Evolutionary conservation across 2,113 vertebrate species (phyloP), one percentile per base, ranked within the genome.

Genomic region (Penelope pileata): DNA sequence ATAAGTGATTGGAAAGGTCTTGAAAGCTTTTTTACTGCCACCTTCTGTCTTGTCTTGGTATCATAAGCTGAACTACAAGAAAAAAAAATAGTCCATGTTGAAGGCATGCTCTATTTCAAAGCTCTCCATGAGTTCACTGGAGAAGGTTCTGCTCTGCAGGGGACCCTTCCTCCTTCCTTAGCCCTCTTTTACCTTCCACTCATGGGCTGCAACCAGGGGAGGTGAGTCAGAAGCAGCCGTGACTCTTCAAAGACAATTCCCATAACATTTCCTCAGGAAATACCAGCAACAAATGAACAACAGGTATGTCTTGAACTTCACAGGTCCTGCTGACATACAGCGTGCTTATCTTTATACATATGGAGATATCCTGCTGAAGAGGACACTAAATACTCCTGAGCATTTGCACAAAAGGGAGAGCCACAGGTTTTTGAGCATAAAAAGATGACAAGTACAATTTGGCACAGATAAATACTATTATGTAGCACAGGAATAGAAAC

Each of bases 1-100:
- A 99, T 98, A 81, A 99, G 98, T 1, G 99, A 99, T 96, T 99
- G 99, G 93, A 99, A 99, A 27, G 99, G 99, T 85, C 99, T 97
- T 60, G 99, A 99, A 34, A 99, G 98, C 96, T 99, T 99, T 98
- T 99, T 99, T 96, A 99, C 99, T 24, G 99, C 99, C 88, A 99
- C 99, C 97, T 99, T 99, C 95, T 99, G 99, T 91, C 99, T 98
- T 54, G 98, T 97, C 83, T 98, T 98, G 45, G 99, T 97, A 64
- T 99, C 99, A 77, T 99, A 99, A 3, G 99, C 99, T 2, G 99
- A 99, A 92, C 99, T 99, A 94, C 45, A 95, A 97, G 59, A 96
- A 68, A 77, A 90, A 89, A 47, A 81, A 36, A 59, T 82, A 83
- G 59, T 64, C 40, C 47, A 38, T 3, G 1, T 38, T 59, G 48